Percentiles rank a stretch among this genome's conserved stretches.
These are phyloP conservation scores for Artemia sinica DNA, from an alignment of 2,888 invertebrate genomes.

Conservation along the genomic window DNA sequence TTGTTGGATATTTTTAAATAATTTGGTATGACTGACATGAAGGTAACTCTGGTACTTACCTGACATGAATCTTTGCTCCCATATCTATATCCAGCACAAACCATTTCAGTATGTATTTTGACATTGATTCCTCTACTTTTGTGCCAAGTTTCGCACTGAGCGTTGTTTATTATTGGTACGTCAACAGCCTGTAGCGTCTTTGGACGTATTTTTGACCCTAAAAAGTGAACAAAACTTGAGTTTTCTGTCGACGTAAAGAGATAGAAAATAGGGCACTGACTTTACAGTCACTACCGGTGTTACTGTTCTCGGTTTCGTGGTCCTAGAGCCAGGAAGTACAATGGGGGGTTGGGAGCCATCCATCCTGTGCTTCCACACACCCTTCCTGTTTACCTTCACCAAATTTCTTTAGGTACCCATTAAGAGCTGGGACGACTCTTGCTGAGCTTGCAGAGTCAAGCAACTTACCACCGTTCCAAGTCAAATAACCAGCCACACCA, in stretches of 20 bases:
- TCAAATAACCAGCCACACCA: too few species aligned
- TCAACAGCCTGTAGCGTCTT: conserved; percentile 78
- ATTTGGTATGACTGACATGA: too few species aligned
- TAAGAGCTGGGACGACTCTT: too few species aligned
- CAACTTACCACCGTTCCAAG: too few species aligned
- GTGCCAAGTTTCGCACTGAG: conserved; percentile 51
- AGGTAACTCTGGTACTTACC: conserved; percentile 31
- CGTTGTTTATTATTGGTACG: conserved; percentile 79
- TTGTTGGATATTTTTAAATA: too few species aligned
- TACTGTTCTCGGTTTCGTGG: too few species aligned
- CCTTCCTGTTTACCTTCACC: too few species aligned
- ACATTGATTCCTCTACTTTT: conserved; percentile 60
- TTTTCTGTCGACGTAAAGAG: neutral
- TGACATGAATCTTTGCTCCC: conserved; percentile 66
- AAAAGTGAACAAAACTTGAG: conserved; percentile 3
- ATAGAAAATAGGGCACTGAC: neutral
- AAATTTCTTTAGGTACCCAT: too few species aligned
- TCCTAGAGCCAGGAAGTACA: too few species aligned
- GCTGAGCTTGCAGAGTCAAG: too few species aligned
- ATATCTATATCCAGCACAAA: conserved; percentile 76
- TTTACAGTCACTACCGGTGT: neutral
- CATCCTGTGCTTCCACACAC: too few species aligned
- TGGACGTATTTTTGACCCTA: conserved; percentile 63
- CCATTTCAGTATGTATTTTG: conserved; percentile 84
- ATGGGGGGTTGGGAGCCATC: too few species aligned